Percentiles rank a stretch among this genome's conserved stretches.
These are phyloP conservation scores for Conus ventricosus DNA, from an alignment of 1,140 invertebrate genomes.

Conservation along the genomic window DNA sequence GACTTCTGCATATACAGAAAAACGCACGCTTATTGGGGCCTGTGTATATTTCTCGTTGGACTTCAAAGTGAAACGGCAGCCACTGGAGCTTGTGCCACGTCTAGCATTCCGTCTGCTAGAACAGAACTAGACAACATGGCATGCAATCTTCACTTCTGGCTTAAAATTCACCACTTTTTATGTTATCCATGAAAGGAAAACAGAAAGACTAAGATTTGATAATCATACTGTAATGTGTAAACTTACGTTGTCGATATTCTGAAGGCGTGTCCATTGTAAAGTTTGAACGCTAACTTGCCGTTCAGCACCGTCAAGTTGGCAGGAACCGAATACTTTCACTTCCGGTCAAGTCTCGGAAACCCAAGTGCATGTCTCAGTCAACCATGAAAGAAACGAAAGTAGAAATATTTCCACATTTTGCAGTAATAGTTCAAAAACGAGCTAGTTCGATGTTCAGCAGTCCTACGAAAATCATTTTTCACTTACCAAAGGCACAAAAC, in stretches of 20 bases:
- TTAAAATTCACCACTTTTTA: not conserved
- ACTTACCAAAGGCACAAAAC: too few species aligned
- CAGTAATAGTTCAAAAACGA: not conserved
- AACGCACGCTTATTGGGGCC: too few species aligned
- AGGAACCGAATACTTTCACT: slow-evolving; percentile 2
- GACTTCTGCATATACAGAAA: too few species aligned
- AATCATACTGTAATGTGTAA: not conserved
- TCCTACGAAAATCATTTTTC: too few species aligned
- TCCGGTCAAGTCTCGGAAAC: not conserved
- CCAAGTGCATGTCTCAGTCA: not conserved
- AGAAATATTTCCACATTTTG: not conserved
- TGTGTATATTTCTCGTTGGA: too few species aligned
- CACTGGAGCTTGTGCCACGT: not conserved
- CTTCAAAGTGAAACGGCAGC: not conserved
- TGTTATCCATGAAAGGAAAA: not conserved
- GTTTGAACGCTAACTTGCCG: not conserved
- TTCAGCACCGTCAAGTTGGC: slow-evolving; percentile 15
- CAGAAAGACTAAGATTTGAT: not conserved
- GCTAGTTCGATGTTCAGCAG: not conserved
- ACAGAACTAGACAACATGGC: not conserved
- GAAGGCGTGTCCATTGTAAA: slow-evolving; percentile 49
- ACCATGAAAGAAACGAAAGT: not conserved
- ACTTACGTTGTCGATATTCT: slow-evolving; percentile 54
- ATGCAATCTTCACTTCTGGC: not conserved
- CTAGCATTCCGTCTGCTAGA: not conserved